A percentile compares a stretch with the other conserved stretches of the same genome.
Conservation (phyloP, 2,797 vertebrate genomes). For the Poeciliopsis paucimaculata region DNA sequence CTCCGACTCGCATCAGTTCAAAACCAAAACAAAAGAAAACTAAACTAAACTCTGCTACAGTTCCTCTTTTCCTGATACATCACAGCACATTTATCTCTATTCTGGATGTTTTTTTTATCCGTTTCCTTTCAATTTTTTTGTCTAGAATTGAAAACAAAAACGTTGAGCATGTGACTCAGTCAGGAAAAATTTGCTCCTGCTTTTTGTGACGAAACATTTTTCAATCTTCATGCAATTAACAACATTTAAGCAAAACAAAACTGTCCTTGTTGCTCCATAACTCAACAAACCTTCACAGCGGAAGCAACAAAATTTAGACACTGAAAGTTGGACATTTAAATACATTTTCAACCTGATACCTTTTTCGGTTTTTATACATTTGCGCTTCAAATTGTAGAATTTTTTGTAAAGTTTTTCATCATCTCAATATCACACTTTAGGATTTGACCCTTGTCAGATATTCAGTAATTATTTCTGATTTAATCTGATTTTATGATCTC, state of each 20-base stretch:
- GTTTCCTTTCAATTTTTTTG: not conserved
- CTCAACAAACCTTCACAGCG: not conserved
- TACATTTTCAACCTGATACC: not conserved
- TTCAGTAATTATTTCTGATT: not conserved
- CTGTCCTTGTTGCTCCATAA: not conserved
- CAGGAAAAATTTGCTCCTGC: not conserved
- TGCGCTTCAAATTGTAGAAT: not conserved
- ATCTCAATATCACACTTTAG: not conserved
- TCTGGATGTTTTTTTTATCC: not conserved
- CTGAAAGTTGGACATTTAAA: not conserved
- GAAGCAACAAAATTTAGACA: not conserved
- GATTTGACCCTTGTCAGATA: not conserved
- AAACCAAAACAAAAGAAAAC: not conserved
- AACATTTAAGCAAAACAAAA: not conserved
- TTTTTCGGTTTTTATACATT: not conserved
- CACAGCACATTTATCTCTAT: not conserved
- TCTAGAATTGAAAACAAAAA: not conserved
- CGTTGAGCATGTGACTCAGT: not conserved
- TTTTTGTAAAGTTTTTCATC: not conserved
- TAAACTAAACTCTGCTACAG: too few relatives aligned
- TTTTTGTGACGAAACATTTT: not conserved
- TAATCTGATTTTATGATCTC: not conserved
- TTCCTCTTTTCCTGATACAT: too few relatives aligned
- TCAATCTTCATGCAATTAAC: not conserved
- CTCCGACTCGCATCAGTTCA: slow-evolving; percentile 38